Evolutionary conservation across 1,140 invertebrate genomes (phyloP).

Genomic region (Periplaneta americana): DNA sequence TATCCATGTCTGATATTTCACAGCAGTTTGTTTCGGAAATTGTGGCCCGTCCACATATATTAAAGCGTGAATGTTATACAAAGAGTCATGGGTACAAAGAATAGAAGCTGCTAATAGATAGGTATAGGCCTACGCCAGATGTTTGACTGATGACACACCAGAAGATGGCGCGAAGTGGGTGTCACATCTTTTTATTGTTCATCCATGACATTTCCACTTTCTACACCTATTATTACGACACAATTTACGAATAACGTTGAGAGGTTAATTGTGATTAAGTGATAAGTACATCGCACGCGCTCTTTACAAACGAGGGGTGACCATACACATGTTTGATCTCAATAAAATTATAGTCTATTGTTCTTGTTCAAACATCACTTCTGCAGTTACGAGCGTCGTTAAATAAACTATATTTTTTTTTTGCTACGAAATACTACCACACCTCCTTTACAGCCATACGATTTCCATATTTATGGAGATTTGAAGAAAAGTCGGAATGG

Average conservation of each 20-base stretch:
- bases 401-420: too few species aligned
- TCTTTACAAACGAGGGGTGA: not conserved
- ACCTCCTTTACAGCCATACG: too few species aligned
- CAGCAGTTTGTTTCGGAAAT: too few species aligned
- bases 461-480: too few species aligned
- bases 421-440: too few species aligned
- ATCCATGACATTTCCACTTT: not conserved
- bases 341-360: too few species aligned
- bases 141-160: not conserved
- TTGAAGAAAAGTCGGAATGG: too few species aligned
- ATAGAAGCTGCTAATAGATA: not conserved
- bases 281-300: not conserved
- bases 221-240: not conserved
- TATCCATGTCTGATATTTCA: too few species aligned
- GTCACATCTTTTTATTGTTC: not conserved
- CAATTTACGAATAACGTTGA: not conserved
- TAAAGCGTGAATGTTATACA: not conserved
- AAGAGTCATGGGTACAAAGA: not conserved
- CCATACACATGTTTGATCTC: too few species aligned
- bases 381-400: too few species aligned
- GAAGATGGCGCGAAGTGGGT: not conserved
- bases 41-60: not conserved
- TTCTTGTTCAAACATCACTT: too few species aligned
- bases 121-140: not conserved
- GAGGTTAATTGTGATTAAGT: not conserved